Base-by-base conservation (phyloP, 37 sponge, comb jelly and placozoan species). In the Cladorhizidae sp. region DNA sequence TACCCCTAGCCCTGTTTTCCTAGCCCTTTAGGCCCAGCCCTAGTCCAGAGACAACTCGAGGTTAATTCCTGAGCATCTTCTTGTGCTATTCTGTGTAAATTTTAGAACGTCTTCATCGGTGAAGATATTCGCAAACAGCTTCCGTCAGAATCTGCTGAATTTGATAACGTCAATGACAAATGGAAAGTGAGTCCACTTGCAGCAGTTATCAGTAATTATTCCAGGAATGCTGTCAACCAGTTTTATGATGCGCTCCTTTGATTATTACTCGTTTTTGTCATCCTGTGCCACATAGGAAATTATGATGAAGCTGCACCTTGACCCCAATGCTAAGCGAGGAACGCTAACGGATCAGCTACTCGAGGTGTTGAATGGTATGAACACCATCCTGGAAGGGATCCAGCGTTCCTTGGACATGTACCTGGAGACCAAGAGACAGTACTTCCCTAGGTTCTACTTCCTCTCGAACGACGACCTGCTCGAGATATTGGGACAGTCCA, bases 391-490 rank as follows among this genome's bases (percentile, higher is more conserved):
- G 71, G 99, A 98, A 77, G 92, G 89, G 23, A 96, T 98, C 59
- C 99, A 98, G 87, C 86, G 87, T 49, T 94, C 94, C 23, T 85
- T 98, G 64, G 96, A 96, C 85, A 94, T 98, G 99, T 98, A 96
- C 79, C 82, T 98, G 75, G 99, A 98, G 87, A 96, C 96, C 32
- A 98, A 98, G 88, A 79, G 99, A 73, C 96, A 98, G 85, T 70
- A 86, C 70, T 98, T 98, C 86, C 99, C 99, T 32, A 80, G 99
- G 11, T 98, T 98, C 87, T 98, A 98, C 88, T 98, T 98, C 91
- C 73, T 98, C 49, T 98, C 99, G 58, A 98, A 98, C 69, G 99
- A 98, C 55, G 99, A 98, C 74, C 86, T 98, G 37, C 80, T 98
- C 68, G 99, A 98, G 74, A 98, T 98, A 18, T 96, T 98, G 23